Base-by-base conservation (phyloP, 1,140 invertebrate species). In the Philopotamus ludificatus region DNA sequence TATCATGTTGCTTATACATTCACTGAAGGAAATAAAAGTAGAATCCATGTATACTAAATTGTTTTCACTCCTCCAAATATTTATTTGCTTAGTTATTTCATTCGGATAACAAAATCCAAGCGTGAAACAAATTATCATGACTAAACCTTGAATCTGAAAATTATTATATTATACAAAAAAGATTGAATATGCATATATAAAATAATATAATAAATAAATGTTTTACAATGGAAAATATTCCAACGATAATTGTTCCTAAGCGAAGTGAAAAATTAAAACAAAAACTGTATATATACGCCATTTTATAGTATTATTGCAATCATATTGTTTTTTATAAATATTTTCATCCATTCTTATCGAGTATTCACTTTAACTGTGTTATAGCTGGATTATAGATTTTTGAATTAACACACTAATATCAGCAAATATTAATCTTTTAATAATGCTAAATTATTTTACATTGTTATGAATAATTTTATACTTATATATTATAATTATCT, bases 191-290 rank as follows among this genome's bases (percentile, higher is more conserved):
- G 23, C 1, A 47, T 62, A 51, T 50, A 45, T 45, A 47, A n/a
- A n/a, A n/a, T n/a, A n/a, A n/a, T n/a, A n/a, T n/a, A n/a, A n/a
- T n/a, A n/a, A n/a, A n/a, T n/a, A n/a, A n/a, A n/a, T n/a, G n/a
- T n/a, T 57, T 63, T 47, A 70, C 68, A n/a, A 70, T 41, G 16
- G 68, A 66, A 3, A 63, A 3, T 16, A 54, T 28, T 54, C 61
- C 68, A 21, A 70, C 61, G 4, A 70, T 67, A 10, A 70, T 65
- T 3, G 47, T 55, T 3, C 68, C 65, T 22, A 70, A 62, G 22
- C 68, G 23, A 3, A 70, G 44, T 8, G 68, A 70, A 53, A 66
- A 64, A 50, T 70, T 65, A 62, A 70, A 70, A 54, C 68, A 70
- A 67, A 61, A 67, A 50, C 60, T 64, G 23, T 70, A 70, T 49